A percentile compares a stretch with the other conserved stretches of the same genome.
Evolutionary conservation across 1,140 invertebrate species (phyloP).

Genomic region (Nilaparvata lugens): DNA sequence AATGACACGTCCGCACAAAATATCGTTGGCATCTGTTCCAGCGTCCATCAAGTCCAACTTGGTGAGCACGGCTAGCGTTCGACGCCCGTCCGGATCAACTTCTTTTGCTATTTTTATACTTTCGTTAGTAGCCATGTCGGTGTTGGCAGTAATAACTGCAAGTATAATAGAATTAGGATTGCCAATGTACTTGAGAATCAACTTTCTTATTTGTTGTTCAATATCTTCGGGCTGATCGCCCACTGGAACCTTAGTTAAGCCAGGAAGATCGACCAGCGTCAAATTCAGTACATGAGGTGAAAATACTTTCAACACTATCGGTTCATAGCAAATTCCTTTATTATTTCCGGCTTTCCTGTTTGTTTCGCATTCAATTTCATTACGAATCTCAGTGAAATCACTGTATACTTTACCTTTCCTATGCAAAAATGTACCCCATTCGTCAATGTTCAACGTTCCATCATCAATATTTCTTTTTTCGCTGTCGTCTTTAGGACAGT

Average conservation of each 20-base stretch:
- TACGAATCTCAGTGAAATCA: conserved; percentile 55
- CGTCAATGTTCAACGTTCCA: conserved; percentile 32
- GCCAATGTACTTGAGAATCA: conserved; percentile 45
- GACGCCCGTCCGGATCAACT: conserved; percentile 48
- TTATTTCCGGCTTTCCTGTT: conserved; percentile 59
- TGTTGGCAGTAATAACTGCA: conserved; percentile 50
- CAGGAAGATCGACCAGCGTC: conserved; percentile 50
- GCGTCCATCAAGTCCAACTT: conserved; percentile 69
- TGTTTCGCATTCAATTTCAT: conserved; percentile 64
- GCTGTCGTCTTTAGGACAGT: neutral
- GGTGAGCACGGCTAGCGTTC: conserved; percentile 63
- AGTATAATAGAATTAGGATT: conserved; percentile 42
- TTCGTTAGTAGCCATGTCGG: conserved; percentile 53
- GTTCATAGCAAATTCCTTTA: conserved; percentile 58
- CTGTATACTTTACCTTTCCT: conserved; percentile 53
- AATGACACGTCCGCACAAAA: conserved; percentile 56
- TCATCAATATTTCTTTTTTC: conserved; percentile 34
- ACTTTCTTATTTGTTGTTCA: conserved; percentile 47
- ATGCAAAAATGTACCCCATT: conserved; percentile 65
- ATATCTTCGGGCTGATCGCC: conserved; percentile 51
- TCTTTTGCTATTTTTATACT: conserved; percentile 49
- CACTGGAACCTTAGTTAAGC: conserved; percentile 49
- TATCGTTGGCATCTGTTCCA: conserved; percentile 65
- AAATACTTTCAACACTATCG: conserved; percentile 60
- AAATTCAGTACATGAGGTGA: conserved; percentile 57